phyloP scores from a whole-genome alignment of 37 sponge, comb jelly and placozoan genomes.

The Chondrosia reniformis region DNA sequence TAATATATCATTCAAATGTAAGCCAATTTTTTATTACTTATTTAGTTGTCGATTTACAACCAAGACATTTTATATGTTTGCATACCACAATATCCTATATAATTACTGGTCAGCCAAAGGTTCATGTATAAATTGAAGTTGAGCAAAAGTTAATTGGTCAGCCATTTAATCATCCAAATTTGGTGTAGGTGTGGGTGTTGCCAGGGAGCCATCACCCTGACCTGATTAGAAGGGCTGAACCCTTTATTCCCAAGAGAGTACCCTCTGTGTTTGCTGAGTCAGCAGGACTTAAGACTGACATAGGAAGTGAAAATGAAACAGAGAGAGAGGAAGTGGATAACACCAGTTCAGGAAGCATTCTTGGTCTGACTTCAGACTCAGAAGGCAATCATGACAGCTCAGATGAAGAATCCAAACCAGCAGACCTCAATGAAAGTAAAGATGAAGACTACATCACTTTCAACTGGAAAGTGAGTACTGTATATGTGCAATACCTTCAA shows the following conservation, averaged over 20 bases:
- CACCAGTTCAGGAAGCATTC: background rate
- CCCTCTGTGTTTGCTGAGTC: constrained; percentile 62
- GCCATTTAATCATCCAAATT: too few species aligned
- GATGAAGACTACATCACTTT: constrained; percentile 6
- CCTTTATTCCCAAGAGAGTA: constrained; percentile 27
- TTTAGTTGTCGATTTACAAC: too few species aligned
- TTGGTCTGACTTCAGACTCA: background rate
- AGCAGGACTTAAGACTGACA: background rate
- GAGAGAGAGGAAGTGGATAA: constrained; percentile 15
- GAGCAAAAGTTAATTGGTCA: too few species aligned
- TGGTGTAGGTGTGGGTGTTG: constrained; percentile 51
- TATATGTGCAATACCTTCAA: too few species aligned
- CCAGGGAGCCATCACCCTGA: constrained; percentile 21
- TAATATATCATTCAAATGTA: too few species aligned
- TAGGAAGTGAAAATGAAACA: constrained; percentile 7
- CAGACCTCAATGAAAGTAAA: background rate
- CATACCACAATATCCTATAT: too few species aligned
- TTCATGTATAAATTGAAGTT: too few species aligned
- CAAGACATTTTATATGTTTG: too few species aligned
- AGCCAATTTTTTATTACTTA: too few species aligned
- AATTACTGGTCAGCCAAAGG: too few species aligned
- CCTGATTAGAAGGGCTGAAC: constrained; percentile 28
- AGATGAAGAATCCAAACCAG: constrained; percentile 7
- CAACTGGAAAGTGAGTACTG: constrained; percentile 8
- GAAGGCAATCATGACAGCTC: background rate